A percentile compares a stretch with the other conserved stretches of the same genome.
These are phyloP conservation scores for Caenorhabditis tropicalis DNA, from an alignment of 1,140 invertebrate species.

Conservation along the genomic window DNA sequence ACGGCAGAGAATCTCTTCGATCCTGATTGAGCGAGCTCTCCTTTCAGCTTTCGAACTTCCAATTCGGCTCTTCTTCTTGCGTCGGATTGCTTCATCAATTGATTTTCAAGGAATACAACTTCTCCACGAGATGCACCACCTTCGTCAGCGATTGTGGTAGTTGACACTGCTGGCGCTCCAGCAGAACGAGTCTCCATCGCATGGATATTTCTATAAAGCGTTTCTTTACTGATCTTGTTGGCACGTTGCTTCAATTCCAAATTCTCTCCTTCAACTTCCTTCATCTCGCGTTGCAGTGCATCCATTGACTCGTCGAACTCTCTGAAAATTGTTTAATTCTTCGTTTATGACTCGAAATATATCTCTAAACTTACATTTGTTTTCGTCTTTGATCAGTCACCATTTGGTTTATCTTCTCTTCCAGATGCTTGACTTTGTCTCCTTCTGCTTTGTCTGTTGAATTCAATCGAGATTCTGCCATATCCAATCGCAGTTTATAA, in stretches of 20 bases:
- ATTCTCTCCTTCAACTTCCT: conserved; percentile 40
- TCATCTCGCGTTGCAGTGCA: conserved; percentile 32
- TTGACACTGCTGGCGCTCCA: background rate
- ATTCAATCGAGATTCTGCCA: conserved; percentile 41
- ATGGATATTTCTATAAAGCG: conserved; percentile 20
- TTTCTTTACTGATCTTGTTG: conserved; percentile 51
- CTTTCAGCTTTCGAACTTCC: conserved; percentile 2
- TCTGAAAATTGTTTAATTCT: conserved; percentile 26
- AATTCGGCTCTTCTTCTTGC: conserved; percentile 11
- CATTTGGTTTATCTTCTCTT: conserved; percentile 48
- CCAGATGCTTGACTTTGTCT: conserved; percentile 30
- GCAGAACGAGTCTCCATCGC: conserved; percentile 8
- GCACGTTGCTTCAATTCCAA: conserved; percentile 45
- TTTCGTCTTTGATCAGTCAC: conserved; percentile 38
- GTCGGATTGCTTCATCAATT: background rate
- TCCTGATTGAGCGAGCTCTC: conserved; percentile 16
- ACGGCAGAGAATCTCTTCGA: conserved; percentile 20
- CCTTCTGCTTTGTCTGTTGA: conserved; percentile 25
- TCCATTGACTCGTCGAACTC: conserved; percentile 48
- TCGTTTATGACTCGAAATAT: background rate
- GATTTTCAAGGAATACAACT: conserved; percentile 29
- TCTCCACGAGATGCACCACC: background rate
- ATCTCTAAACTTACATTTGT: conserved; percentile 48
- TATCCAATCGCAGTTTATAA: conserved; percentile 41
- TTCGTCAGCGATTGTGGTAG: background rate